These are phyloP conservation scores for Rachycentron canadum DNA, from an alignment of 2,797 vertebrate genomes.

Conservation along the genomic window DNA sequence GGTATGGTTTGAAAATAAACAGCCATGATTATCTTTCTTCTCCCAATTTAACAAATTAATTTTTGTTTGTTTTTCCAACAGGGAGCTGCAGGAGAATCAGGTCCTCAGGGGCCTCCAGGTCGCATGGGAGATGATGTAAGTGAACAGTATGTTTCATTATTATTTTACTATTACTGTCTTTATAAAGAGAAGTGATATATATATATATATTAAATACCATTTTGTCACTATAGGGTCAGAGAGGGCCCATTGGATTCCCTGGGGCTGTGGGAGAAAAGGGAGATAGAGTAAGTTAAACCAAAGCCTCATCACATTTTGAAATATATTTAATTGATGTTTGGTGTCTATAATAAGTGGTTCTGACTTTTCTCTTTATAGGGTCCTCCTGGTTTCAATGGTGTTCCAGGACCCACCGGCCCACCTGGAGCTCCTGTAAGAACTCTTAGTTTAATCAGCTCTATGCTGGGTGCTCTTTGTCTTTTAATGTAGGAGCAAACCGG, in stretches of 20 bases:
- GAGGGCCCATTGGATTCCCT: constrained; percentile 84
- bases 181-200: background rate
- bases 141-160: background rate
- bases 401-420: constrained; percentile 86
- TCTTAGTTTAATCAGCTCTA: constrained; percentile 1
- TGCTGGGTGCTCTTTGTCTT: constrained; percentile 13
- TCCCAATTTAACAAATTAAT: constrained; percentile 15
- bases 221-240: constrained; percentile 80
- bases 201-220: background rate
- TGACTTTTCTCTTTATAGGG: constrained; percentile 72
- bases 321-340: background rate
- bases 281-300: constrained; percentile 78
- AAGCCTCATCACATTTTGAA: background rate
- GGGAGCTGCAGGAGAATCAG: constrained; percentile 81
- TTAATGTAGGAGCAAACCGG: background rate
- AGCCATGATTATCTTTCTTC: constrained; percentile 21
- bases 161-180: background rate
- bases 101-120: constrained; percentile 80
- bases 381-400: constrained; percentile 86
- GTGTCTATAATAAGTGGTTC: background rate
- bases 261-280: constrained; percentile 85
- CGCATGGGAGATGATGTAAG: constrained; percentile 86
- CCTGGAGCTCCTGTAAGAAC: constrained; percentile 84
- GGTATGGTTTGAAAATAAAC: background rate
- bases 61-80: constrained; percentile 55